Conservation (phyloP, 1,140 invertebrate species). For the Carcinoscorpius rotundicauda region DNA sequence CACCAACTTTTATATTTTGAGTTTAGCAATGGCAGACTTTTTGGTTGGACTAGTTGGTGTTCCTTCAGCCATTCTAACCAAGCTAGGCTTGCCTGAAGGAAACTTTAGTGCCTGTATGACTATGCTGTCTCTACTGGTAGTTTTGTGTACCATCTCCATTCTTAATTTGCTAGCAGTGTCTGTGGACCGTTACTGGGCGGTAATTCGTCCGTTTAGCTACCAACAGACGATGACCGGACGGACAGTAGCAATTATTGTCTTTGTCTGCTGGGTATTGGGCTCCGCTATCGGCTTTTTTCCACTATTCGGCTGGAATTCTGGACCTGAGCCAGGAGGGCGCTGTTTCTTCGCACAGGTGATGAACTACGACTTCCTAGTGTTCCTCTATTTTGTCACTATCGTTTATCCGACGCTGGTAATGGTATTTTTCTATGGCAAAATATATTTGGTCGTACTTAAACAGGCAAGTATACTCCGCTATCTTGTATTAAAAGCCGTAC, state of each 20-base stretch:
- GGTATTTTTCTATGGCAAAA: constrained; percentile 71
- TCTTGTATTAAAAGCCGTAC: no score
- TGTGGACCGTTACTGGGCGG: constrained; percentile 83
- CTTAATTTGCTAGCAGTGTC: constrained; percentile 81
- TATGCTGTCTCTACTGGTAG: constrained; percentile 70
- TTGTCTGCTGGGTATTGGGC: constrained; percentile 69
- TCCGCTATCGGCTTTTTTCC: constrained; percentile 66
- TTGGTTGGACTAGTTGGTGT: constrained; percentile 52
- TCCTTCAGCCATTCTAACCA: constrained; percentile 69
- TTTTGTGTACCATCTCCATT: constrained; percentile 82
- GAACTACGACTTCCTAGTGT: constrained; percentile 75
- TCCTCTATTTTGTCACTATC: constrained; percentile 77
- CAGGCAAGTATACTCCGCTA: constrained; percentile 45
- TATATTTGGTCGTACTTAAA: constrained; percentile 72
- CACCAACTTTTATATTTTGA: constrained; percentile 85
- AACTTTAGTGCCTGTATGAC: constrained; percentile 62
- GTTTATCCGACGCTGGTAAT: constrained; percentile 69
- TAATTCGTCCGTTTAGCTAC: constrained; percentile 77
- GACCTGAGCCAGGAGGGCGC: constrained; percentile 37
- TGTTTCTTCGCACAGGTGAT: constrained; percentile 76
- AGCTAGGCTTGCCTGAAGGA: constrained; percentile 57
- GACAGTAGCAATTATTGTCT: constrained; percentile 53
- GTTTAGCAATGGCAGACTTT: constrained; percentile 70
- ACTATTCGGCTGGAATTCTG: constrained; percentile 68
- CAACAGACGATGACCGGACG: constrained; percentile 42